phyloP scores from a whole-genome alignment of 2,888 invertebrate genomes.

The Caradrina clavipalpis region DNA sequence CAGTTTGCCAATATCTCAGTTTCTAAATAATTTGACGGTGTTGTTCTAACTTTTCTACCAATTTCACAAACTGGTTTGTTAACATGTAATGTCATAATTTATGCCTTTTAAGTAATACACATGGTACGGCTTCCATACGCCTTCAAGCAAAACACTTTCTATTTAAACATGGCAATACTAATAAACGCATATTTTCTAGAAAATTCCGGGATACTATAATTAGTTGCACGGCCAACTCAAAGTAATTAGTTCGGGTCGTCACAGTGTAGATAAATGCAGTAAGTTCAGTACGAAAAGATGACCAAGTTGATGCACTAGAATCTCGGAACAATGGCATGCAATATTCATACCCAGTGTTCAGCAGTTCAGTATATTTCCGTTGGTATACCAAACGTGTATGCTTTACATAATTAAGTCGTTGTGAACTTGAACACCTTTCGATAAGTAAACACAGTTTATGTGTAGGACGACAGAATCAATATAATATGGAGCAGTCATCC shows the following conservation, averaged over 20 bases:
- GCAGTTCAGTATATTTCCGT: conserved; percentile 3
- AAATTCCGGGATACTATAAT: conserved; percentile 38
- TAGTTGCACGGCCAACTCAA: conserved; percentile 13
- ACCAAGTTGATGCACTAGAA: neutral
- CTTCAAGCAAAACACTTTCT: conserved; percentile 41
- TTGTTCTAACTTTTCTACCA: conserved; percentile 18
- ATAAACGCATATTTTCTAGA: conserved; percentile 51
- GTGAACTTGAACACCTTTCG: neutral
- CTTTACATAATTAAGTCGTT: conserved; percentile 10
- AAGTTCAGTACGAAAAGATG: neutral
- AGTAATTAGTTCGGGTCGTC: neutral
- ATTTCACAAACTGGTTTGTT: conserved; percentile 29
- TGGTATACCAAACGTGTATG: neutral
- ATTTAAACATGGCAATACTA: conserved; percentile 34
- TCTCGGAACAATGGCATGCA: conserved; percentile 7
- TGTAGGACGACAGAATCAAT: conserved; percentile 1
- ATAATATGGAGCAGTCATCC: conserved; percentile 2
- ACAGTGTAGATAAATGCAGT: neutral
- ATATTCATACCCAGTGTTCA: neutral
- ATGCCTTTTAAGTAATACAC: conserved; percentile 1
- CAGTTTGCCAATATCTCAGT: neutral
- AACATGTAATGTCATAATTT: conserved; percentile 6
- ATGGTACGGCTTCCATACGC: neutral
- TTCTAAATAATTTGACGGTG: conserved; percentile 23
- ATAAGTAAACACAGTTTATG: neutral